Percentiles rank a stretch among this genome's conserved stretches.
These are phyloP conservation scores for Argyresthia albistria DNA, from an alignment of 2,888 invertebrate species.

Conservation along the genomic window DNA sequence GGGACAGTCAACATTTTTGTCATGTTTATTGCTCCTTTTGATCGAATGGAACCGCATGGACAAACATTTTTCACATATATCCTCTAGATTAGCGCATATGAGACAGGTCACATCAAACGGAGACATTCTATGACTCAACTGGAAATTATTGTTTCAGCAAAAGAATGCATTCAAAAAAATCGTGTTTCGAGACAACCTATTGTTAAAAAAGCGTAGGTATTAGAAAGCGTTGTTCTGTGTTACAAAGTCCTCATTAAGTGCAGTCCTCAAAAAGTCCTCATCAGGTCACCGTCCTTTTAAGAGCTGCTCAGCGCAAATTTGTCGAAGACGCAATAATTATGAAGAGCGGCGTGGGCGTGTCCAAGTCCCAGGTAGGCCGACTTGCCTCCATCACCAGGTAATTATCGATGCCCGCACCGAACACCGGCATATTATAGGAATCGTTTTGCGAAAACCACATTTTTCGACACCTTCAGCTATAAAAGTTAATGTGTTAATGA, in stretches of 20 bases:
- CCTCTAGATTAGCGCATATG: conserved; percentile 36
- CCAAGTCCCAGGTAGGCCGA: conserved; percentile 15
- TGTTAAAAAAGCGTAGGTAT: no score
- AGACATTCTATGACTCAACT: conserved; percentile 15
- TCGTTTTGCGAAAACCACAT: conserved; percentile 30
- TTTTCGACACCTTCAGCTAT: conserved; percentile 5
- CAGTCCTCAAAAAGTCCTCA: no score
- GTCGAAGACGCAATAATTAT: conserved; percentile 46
- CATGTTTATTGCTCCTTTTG: conserved; percentile 58
- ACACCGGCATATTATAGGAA: conserved; percentile 58
- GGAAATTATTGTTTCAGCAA: neutral
- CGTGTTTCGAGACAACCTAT: no score
- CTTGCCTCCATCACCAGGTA: conserved; percentile 38
- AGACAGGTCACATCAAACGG: conserved; percentile 47
- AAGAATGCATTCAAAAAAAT: no score
- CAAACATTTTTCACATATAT: conserved; percentile 34
- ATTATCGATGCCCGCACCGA: conserved; percentile 42
- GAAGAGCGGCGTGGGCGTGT: conserved; percentile 29
- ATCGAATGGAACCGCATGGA: conserved; percentile 40
- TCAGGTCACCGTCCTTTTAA: conserved; percentile 33
- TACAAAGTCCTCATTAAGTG: neutral
- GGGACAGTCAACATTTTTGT: conserved; percentile 44
- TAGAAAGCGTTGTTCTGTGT: no score
- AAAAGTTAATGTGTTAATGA: no score
- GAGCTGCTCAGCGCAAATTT: conserved; percentile 35